Base-by-base conservation (phyloP, 2,113 vertebrate species). In the Sylvilagus bachmani region DNA sequence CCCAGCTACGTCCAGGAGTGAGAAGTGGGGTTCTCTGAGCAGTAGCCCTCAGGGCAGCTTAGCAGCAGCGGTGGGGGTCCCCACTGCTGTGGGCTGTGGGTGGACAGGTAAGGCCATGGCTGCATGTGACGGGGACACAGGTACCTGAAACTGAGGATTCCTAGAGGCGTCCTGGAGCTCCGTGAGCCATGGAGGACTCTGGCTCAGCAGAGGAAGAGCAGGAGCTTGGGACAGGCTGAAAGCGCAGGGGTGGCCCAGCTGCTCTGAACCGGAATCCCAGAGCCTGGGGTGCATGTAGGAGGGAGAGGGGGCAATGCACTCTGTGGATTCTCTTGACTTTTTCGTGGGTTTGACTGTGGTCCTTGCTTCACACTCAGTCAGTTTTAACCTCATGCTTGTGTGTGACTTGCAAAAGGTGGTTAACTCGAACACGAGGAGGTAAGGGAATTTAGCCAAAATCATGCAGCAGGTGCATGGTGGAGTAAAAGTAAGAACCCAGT, bases 391-490 rank as follows among this genome's bases (percentile, higher is more conserved):
- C 25, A 6, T 62, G 51, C 19, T 29, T 62, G 1, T 17, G 4
- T 12, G 5, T 36, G 64, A n/a, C 62, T 33, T 71, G 12, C 33
- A 29, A 66, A 61, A 31, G 19, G 38, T 22, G 36, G 16, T 22
- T 77, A 33, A 22, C 16, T 24, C 70, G 13, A 62, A 51, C 75
- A 44, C 38, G 53, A 80, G 74, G 36, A 89, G 33, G 25, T 74
- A 70, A 77, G 95, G 96, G 93, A 95, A 79, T 80, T 31, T 67
- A 79, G 70, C 71, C 64, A 69, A 53, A 29, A 69, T 97, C 90
- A 95, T 66, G 58, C 0, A 6, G 73, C 14, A 55, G 89, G 53
- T 36, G 53, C 89, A 36, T 5, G 49, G 31, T 53, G 13, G 53
- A 88, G 53, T 17, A 44, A 1, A 87, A 36, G 5, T 51, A 55